Base-by-base conservation (phyloP, 2,113 vertebrate species). In the Butorides virescens region DNA sequence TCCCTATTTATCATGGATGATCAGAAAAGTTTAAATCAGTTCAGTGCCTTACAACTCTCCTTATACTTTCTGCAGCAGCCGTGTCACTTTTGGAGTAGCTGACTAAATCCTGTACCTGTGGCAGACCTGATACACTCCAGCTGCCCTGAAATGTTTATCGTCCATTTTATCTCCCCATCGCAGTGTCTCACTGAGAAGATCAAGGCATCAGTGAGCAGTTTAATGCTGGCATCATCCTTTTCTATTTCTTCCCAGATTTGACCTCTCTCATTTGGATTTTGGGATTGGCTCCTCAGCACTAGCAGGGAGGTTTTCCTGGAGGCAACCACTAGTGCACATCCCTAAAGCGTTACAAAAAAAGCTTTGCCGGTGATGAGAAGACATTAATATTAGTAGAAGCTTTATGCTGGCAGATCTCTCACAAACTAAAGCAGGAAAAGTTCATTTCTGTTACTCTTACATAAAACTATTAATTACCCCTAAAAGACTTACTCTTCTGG, bases 111-210 rank as follows among this genome's bases (percentile, higher is more conserved):
- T 85, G 88, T 81, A 87, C 55, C 42, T 91, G 49, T 75, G 58
- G 58, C 46, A 91, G 58, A 77, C 18, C 59, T 79, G 88, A 94
- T 85, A 82, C 7, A 77, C 15, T 74, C 66, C 66, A 93, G 58
- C 58, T 96, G 46, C 30, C 30, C 71, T 74, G 53, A 76, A 92
- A 84, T 37, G 26, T 91, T 91, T 92, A 75, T 72, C 68, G 27
- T 32, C 65, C 73, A n/a, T 94, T 94, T 96, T 75, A 86, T 84
- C 61, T 77, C 21, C 47, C 34, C 63, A 88, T 92, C 75, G 76
- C 62, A 74, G 34, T 75, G 52, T 72, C 65, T 93, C 79, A 80
- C 14, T 17, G 61, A 93, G 29, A 82, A 0, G 4, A 93, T 86
- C 67, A 96, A 92, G 90, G 44, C 34, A 68, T 34, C 37, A 76